These are phyloP conservation scores for Tetramorium simillimum DNA, from an alignment of 1,140 invertebrate genomes.

Conservation along the genomic window DNA sequence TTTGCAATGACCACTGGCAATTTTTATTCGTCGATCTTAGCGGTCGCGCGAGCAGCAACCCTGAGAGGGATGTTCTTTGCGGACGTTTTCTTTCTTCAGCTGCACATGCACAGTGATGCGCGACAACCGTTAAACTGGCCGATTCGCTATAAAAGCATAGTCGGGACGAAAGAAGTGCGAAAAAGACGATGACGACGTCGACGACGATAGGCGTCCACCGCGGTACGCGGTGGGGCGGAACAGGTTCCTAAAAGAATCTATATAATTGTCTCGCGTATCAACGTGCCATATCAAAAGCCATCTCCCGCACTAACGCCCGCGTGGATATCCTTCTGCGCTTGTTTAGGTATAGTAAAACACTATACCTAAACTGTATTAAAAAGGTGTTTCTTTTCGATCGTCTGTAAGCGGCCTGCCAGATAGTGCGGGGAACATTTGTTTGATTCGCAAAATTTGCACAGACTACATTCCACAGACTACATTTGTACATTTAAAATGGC, in stretches of 20 bases:
- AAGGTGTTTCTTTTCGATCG: neutral
- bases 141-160: constrained; percentile 56
- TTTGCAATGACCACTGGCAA: neutral
- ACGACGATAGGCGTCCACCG: constrained; percentile 14
- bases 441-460: neutral
- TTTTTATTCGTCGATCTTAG: neutral
- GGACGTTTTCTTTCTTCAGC: neutral
- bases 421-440: neutral
- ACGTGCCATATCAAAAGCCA: neutral
- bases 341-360: neutral
- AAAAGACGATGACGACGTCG: constrained; percentile 25
- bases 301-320: neutral
- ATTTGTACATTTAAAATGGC: neutral
- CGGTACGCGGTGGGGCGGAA: constrained; percentile 61
- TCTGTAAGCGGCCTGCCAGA: neutral
- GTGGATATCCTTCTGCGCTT: neutral
- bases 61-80: neutral
- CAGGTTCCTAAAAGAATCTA: constrained; percentile 57
- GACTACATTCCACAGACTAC: neutral
- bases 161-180: constrained; percentile 4
- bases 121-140: constrained; percentile 51
- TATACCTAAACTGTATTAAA: too few relatives aligned
- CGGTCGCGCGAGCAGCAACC: neutral
- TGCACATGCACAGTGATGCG: constrained; percentile 1
- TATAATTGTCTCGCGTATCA: neutral